Evolutionary conservation across 2,797 vertebrate species (phyloP).

Genomic region (Schizothorax lantsangensis): DNA sequence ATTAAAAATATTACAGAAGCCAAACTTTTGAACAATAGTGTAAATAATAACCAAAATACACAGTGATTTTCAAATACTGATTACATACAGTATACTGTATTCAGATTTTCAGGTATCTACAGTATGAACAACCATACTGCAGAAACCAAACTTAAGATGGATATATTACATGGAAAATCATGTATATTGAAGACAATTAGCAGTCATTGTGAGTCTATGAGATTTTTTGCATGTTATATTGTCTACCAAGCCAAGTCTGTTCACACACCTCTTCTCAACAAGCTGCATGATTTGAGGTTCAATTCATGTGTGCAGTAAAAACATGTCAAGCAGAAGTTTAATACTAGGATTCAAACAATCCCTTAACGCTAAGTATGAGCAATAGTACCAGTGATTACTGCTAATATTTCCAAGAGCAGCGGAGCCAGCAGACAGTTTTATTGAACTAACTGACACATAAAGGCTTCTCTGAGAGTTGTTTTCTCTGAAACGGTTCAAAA

Average conservation of each 20-base stretch:
- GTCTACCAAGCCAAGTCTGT: too few relatives aligned
- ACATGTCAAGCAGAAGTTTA: not conserved
- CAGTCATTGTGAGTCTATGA: not conserved
- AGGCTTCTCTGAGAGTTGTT: slow-evolving; percentile 34
- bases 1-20: not conserved
- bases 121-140: not conserved
- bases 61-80: not conserved
- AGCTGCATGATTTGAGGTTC: not conserved
- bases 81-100: not conserved
- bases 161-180: not conserved
- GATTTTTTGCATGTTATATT: not conserved
- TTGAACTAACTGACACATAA: slow-evolving; percentile 43
- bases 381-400: slow-evolving; percentile 29
- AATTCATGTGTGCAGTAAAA: not conserved
- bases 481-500: slow-evolving; percentile 15
- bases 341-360: not conserved
- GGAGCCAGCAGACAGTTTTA: slow-evolving; percentile 36
- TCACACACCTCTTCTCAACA: not conserved
- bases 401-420: slow-evolving; percentile 16
- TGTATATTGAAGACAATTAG: not conserved
- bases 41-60: not conserved
- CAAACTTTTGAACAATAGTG: not conserved
- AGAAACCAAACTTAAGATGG: not conserved
- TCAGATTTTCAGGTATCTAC: not conserved
- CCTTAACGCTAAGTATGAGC: not conserved